Evolutionary conservation across 2,888 invertebrate genomes (phyloP).

Genomic region (Brenthis ino): DNA sequence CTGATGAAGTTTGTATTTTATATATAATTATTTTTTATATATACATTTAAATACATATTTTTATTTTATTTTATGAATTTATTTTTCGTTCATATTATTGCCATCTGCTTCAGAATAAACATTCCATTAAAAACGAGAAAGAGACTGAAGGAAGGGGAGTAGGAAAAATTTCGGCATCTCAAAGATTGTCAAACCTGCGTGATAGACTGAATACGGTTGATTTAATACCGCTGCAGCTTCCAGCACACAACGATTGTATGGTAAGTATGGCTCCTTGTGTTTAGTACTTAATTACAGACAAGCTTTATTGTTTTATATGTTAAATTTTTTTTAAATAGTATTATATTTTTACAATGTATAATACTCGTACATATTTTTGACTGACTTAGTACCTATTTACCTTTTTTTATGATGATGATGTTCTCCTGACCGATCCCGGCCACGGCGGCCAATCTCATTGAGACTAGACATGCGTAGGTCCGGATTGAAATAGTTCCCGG

Average conservation of each 20-base stretch:
- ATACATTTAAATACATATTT: neutral
- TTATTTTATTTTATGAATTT: neutral
- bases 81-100: neutral
- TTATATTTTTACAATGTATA: too few relatives aligned
- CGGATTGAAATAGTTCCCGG: too few relatives aligned
- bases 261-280: constrained; percentile 45
- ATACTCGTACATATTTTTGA: too few relatives aligned
- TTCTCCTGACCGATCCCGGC: too few relatives aligned
- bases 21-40: neutral
- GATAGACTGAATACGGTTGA: constrained; percentile 72
- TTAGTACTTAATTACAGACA: neutral
- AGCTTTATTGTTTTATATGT: neutral
- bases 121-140: constrained; percentile 54
- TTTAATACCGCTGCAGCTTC: constrained; percentile 70
- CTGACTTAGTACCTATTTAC: too few relatives aligned
- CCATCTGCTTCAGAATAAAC: constrained; percentile 56
- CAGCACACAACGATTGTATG: constrained; percentile 62
- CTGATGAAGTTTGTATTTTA: constrained; percentile 53
- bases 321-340: too few relatives aligned
- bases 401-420: too few relatives aligned
- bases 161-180: constrained; percentile 72
- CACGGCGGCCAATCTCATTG: too few relatives aligned
- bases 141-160: constrained; percentile 57
- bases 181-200: constrained; percentile 68
- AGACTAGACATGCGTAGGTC: too few relatives aligned